Evolutionary conservation across 2,888 invertebrate species (phyloP).

Genomic region (Terebella lapidaria): DNA sequence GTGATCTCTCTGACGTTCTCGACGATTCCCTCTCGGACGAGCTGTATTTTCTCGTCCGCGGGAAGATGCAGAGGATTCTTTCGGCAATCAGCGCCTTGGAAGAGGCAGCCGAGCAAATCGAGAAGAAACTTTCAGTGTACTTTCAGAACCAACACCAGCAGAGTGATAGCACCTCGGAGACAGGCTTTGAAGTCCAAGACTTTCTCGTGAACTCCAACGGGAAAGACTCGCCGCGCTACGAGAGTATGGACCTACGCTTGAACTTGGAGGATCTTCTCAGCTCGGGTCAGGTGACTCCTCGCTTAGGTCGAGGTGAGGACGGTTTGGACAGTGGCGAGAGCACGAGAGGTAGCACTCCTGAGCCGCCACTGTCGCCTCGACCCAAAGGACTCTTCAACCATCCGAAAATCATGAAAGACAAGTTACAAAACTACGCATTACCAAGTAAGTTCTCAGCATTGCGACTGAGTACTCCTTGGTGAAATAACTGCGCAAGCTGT

Average conservation of each 20-base stretch:
- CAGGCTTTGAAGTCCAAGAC: background rate
- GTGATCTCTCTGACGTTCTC: slow-evolving; percentile 12
- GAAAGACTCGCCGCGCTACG: background rate
- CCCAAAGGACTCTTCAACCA: slow-evolving; percentile 13
- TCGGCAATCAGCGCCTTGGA: slow-evolving; percentile 15
- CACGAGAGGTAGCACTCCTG: slow-evolving; percentile 17
- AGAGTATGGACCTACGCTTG: background rate
- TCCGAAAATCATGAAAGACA: slow-evolving; percentile 20
- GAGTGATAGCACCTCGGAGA: background rate
- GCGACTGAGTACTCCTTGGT: background rate
- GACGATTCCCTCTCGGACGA: slow-evolving; percentile 19
- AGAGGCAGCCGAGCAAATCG: slow-evolving; percentile 16
- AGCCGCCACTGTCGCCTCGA: slow-evolving; percentile 20
- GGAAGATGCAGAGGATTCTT: slow-evolving; percentile 15
- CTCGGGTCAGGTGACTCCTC: background rate
- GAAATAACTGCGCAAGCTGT: no score
- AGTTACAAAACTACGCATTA: slow-evolving; percentile 5
- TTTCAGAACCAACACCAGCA: background rate
- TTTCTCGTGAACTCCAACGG: background rate
- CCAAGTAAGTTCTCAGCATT: background rate
- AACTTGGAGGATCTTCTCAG: background rate
- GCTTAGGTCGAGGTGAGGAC: background rate
- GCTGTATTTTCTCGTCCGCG: slow-evolving; percentile 14
- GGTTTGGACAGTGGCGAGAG: background rate
- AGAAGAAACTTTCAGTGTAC: slow-evolving; percentile 6